Evolutionary conservation across 2,113 vertebrate species (phyloP), one percentile per base, ranked within the genome.

Genomic region (Numenius arquata): DNA sequence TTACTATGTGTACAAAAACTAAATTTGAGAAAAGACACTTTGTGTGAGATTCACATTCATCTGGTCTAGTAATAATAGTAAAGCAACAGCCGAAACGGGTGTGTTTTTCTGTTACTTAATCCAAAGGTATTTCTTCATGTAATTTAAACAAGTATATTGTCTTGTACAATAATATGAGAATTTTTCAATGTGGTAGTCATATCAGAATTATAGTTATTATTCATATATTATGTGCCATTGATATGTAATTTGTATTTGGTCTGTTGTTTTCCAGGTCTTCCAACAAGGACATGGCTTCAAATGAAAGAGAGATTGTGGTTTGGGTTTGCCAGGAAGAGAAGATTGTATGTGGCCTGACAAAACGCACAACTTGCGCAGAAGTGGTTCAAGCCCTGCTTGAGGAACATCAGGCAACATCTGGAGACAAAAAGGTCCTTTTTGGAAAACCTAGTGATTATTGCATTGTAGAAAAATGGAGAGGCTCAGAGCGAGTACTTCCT

Each of bases 241-340:
- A 85, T 75, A 66, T 6, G 18, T 73, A 71, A 80, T 73, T 89
- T 79, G 79, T 73, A 32, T 84, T 68, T 87, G 38, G 12, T 88
- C 6, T 93, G 83, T 94, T 95, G 45, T 95, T 78, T 92, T 90
- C 9, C 79, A 99, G 99, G 96, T 98, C 98, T 72, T 98, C 98
- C 84, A 98, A 92, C 84, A 98, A 98, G 70, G 98, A 99, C 62
- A 98, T 99, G 93, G 98, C 97, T 75, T 96, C 98, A 27, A 98
- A 98, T 91, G 98, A 98, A 56, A 99, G 98, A 83, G 99, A 99
- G 97, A 99, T 99, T 79, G 99, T 99, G 62, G 99, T 99, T 50
- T 99, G 98, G 92, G 99, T 99, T 90, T 99, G 98, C 96, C 98
- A 98, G 52, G 99, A 99, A 92, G 99, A 99, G 89, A 99, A 99